A percentile compares a stretch with the other conserved stretches of the same genome.
phyloP scores from a whole-genome alignment of 2,113 vertebrate species.

The Neogobius melanostomus region DNA sequence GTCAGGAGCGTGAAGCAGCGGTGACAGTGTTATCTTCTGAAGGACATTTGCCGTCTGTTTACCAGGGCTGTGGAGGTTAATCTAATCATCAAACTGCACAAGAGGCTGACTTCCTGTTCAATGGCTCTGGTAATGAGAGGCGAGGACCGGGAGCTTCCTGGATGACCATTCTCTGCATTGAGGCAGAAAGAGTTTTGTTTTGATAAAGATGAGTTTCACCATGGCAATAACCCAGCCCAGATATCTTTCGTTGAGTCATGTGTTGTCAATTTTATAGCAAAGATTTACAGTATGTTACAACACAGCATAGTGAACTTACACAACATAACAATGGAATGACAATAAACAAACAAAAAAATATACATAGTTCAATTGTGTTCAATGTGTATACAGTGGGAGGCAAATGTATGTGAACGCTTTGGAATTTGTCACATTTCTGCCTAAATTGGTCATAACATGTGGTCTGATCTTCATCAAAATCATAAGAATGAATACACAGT shows the following conservation, averaged over 20 bases:
- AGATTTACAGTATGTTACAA: too few species aligned
- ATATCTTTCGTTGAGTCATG: slow-evolving; percentile 57
- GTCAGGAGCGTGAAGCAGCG: slow-evolving; percentile 61
- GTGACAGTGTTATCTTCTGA: slow-evolving; percentile 74
- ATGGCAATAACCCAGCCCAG: slow-evolving; percentile 34
- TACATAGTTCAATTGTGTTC: too few species aligned
- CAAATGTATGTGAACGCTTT: too few species aligned
- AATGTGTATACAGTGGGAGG: too few species aligned
- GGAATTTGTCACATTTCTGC: too few species aligned
- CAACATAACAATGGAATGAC: too few species aligned
- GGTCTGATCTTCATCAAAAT: too few species aligned
- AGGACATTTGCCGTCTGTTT: slow-evolving; percentile 78
- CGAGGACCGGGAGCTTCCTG: slow-evolving; percentile 70
- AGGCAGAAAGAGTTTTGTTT: slow-evolving; percentile 72
- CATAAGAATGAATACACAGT: too few species aligned
- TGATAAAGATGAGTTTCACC: slow-evolving; percentile 71
- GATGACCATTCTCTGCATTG: slow-evolving; percentile 69
- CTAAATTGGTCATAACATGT: too few species aligned
- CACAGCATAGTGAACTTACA: too few species aligned
- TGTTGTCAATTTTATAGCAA: background rate
- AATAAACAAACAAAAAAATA: too few species aligned
- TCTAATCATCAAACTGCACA: slow-evolving; percentile 77
- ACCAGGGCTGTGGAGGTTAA: slow-evolving; percentile 72
- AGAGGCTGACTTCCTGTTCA: slow-evolving; percentile 80
- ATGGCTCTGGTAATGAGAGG: slow-evolving; percentile 73